Base-by-base conservation (phyloP, 2,888 invertebrate genomes). In the Eristalinus sepulchralis region DNA sequence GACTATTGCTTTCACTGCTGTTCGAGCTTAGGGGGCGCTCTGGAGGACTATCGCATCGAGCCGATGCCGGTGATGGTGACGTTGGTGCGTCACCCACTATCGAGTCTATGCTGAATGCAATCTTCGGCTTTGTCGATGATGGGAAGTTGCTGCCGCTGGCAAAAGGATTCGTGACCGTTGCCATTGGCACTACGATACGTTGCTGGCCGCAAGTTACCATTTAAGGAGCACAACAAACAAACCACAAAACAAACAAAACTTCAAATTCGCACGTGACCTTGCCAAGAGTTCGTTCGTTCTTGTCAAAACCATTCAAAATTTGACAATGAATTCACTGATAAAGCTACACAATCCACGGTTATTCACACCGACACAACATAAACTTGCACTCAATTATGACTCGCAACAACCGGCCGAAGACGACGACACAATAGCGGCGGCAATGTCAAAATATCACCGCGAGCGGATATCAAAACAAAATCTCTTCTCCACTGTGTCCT, bases 61-160 rank as follows among this genome's bases (percentile, higher is more conserved):
- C 75, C 17, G 88, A 88, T 13, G 91, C 75, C 22, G 83, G 67
- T 31, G 91, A 79, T 10, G 82, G 67, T n/a, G 83, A 47, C 31
- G 77, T 31, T 67, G 82, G 66, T 57, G 83, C 75, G 66, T 81
- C 88, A 88, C 97, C 97, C 86, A 98, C 97, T 91, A 98, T 97
- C 91, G 97, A 97, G 94, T 98, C 98, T 93, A 98, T 98, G 91
- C 97, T 97, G 92, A 98, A 98, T 91, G 97, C 98, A 92, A 98
- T 96, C 94, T 97, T 98, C 89, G 98, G 97, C 94, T 97, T 97
- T 90, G 96, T 96, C 72, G 89, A 78, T 22, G 88, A 76, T 20
- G 72, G 55, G 80, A 88, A 76, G 79, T 84, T 63, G 80, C 81
- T 47, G 81, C 82, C 62, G 88, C 81, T 71, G 78, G 90, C 90